A percentile compares a stretch with the other conserved stretches of the same genome.
Conservation (phyloP, 2,797 vertebrate species). For the Enteromius thamalakanensis region DNA sequence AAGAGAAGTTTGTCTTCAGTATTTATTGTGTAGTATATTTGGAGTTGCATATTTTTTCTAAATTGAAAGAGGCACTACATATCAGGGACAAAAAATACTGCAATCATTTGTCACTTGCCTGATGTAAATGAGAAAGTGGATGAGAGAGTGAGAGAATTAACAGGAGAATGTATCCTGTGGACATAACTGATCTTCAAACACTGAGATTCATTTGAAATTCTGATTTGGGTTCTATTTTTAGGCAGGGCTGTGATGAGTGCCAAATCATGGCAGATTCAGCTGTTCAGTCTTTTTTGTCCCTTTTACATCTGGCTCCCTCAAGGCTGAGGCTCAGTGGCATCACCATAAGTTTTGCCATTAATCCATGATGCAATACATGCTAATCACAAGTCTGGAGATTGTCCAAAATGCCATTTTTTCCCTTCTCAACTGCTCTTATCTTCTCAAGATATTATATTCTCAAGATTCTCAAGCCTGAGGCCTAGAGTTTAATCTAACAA, state of each 20-base stretch:
- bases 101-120: conserved; percentile 53
- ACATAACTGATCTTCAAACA: conserved; percentile 62
- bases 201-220: conserved; percentile 61
- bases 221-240: conserved; percentile 61
- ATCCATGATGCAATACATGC: conserved; percentile 4
- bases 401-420: conserved; percentile 5
- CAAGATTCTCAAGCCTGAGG: background rate
- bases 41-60: background rate
- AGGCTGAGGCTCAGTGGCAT: conserved; percentile 14
- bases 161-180: conserved; percentile 57
- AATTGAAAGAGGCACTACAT: conserved; percentile 39
- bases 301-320: conserved; percentile 32
- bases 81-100: conserved; percentile 38
- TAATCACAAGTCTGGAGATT: conserved; percentile 18
- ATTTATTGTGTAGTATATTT: conserved; percentile 25
- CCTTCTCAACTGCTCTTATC: background rate
- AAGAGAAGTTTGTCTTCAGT: conserved; percentile 20
- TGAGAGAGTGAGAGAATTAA: conserved; percentile 40
- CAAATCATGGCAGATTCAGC: conserved; percentile 49
- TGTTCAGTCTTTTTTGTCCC: conserved; percentile 42
- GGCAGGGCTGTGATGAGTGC: conserved; percentile 40
- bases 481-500: background rate
- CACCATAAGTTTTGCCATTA: conserved; percentile 22
- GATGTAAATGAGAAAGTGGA: conserved; percentile 49
- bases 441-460: background rate